A percentile compares a stretch with the other conserved stretches of the same genome.
These are phyloP conservation scores for Lasioglossum albipes DNA, from an alignment of 1,140 invertebrate genomes.

Conservation along the genomic window DNA sequence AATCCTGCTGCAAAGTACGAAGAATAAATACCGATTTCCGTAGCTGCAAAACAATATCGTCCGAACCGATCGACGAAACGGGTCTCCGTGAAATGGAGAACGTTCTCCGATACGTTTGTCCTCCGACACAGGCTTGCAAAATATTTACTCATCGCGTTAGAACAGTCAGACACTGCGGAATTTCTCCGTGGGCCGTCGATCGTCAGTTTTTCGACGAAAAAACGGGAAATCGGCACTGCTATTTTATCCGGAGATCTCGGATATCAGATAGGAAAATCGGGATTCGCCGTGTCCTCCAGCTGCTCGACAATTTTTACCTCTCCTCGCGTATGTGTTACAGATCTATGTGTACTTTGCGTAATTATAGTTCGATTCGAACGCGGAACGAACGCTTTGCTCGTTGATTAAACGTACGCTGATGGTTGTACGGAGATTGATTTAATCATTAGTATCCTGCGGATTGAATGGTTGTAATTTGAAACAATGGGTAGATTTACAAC, in stretches of 20 bases:
- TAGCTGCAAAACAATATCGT: neutral
- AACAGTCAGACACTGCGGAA: neutral
- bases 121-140: slow-evolving; percentile 1
- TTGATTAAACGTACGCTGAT: too few species aligned
- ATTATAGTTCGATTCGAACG: too few species aligned
- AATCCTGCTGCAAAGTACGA: neutral
- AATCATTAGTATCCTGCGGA: too few species aligned
- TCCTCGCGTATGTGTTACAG: too few species aligned
- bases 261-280: neutral
- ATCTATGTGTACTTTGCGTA: too few species aligned
- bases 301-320: neutral
- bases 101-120: slow-evolving; percentile 2
- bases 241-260: neutral
- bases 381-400: too few species aligned
- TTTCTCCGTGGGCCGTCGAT: neutral
- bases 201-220: neutral
- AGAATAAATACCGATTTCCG: slow-evolving; percentile 11
- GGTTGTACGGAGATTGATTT: too few species aligned
- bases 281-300: neutral
- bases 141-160: slow-evolving; percentile 18
- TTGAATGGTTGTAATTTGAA: too few species aligned
- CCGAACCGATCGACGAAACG: neutral
- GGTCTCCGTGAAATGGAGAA: neutral
- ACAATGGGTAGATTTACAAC: too few species aligned
- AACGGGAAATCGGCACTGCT: too few species aligned